Evolutionary conservation across 2,888 invertebrate genomes (phyloP).

Genomic region (Subacronicta megacephala): DNA sequence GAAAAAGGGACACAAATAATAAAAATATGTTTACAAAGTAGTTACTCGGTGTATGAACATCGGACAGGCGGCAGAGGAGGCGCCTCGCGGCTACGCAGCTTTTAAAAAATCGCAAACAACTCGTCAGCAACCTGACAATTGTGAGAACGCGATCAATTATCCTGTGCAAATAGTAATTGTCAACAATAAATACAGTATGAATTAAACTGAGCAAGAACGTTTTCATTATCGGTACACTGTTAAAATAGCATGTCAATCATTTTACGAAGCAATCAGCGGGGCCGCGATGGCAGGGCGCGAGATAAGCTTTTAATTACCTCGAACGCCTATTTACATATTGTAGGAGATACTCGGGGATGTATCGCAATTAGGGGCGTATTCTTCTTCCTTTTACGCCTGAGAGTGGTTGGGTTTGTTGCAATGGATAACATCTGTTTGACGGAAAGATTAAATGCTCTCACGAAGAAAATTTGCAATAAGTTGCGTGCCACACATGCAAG

Average conservation of each 20-base stretch:
- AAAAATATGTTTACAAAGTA: constrained; percentile 69
- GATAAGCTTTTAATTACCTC: constrained; percentile 89
- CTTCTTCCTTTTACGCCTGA: constrained; percentile 83
- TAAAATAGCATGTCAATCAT: constrained; percentile 88
- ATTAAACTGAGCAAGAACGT: constrained; percentile 80
- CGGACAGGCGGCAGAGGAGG: constrained; percentile 70
- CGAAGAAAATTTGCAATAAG: constrained; percentile 69
- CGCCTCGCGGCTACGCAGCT: constrained; percentile 70
- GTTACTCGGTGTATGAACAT: constrained; percentile 66
- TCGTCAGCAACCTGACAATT: constrained; percentile 85
- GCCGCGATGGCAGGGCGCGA: constrained; percentile 77
- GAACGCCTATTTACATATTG: constrained; percentile 88
- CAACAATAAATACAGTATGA: constrained; percentile 84
- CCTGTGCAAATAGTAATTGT: constrained; percentile 87
- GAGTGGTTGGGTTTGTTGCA: constrained; percentile 73
- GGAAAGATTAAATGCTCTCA: constrained; percentile 79
- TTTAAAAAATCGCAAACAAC: constrained; percentile 83
- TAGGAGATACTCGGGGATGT: constrained; percentile 84
- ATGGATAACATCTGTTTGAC: constrained; percentile 83
- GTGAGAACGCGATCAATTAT: constrained; percentile 89
- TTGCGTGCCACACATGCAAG: constrained; percentile 36
- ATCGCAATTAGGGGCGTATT: constrained; percentile 87
- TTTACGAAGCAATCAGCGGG: constrained; percentile 84
- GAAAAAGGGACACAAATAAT: constrained; percentile 68
- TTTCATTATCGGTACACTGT: constrained; percentile 85